phyloP scores from a whole-genome alignment of 2,888 invertebrate genomes.

The Eubasilissa splendida region DNA sequence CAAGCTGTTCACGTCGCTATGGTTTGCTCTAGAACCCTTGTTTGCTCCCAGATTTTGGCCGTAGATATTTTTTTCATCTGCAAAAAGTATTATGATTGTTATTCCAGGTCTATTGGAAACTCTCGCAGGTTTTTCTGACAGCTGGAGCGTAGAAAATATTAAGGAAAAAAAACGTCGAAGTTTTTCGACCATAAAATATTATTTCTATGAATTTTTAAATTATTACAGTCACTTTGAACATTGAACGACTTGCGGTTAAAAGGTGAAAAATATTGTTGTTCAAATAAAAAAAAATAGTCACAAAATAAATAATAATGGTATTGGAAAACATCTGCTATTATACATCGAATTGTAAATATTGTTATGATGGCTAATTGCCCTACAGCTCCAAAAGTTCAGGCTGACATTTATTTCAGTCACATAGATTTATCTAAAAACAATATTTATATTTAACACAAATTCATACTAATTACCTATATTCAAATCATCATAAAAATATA shows the following conservation, averaged over 20 bases:
- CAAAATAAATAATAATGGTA: no score
- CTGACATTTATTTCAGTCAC: no score
- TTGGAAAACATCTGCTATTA: no score
- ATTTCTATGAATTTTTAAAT: background rate
- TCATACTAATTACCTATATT: no score
- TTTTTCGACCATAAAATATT: background rate
- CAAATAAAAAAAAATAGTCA: no score
- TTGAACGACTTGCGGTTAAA: background rate
- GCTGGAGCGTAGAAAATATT: background rate
- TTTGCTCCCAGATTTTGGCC: slow-evolving; percentile 31
- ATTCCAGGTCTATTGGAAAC: slow-evolving; percentile 16
- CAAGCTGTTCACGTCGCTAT: slow-evolving; percentile 52
- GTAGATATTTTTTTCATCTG: slow-evolving; percentile 32
- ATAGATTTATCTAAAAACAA: no score
- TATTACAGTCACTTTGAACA: background rate
- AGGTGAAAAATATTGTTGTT: background rate
- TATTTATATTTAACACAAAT: no score
- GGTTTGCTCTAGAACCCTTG: slow-evolving; percentile 41
- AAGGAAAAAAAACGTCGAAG: background rate
- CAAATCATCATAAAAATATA: no score
- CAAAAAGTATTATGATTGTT: slow-evolving; percentile 32
- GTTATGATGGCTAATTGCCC: no score
- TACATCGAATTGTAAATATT: no score
- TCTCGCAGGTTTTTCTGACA: slow-evolving; percentile 25
- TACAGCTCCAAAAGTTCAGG: no score